These are phyloP conservation scores for Aplysina aerophoba DNA, from an alignment of 37 sponge, comb jelly and placozoan species.

Conservation along the genomic window DNA sequence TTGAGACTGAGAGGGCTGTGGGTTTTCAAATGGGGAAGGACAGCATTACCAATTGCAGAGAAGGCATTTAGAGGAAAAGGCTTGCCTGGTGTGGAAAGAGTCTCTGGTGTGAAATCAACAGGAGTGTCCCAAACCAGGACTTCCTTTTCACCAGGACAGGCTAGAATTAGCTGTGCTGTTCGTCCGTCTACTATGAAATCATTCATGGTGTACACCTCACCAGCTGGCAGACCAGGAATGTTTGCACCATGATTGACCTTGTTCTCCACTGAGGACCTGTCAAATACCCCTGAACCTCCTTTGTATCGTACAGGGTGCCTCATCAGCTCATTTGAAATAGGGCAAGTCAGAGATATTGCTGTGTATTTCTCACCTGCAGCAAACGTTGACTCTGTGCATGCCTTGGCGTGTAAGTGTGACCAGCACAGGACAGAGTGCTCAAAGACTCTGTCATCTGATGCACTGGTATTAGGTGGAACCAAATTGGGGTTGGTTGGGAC, in stretches of 20 bases:
- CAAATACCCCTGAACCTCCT: neutral
- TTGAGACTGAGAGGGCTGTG: too few relatives aligned
- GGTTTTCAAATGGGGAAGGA: too few relatives aligned
- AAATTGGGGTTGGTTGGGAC: slow-evolving; percentile 19
- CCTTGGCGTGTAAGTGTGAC: neutral
- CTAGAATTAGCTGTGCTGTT: neutral
- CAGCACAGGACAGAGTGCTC: slow-evolving; percentile 39
- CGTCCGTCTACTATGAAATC: neutral
- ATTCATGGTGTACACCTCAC: neutral
- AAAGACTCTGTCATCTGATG: slow-evolving; percentile 20
- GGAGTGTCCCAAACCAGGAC: slow-evolving; percentile 16
- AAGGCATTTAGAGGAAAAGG: neutral
- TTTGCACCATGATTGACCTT: neutral
- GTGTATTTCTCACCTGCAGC: slow-evolving; percentile 9
- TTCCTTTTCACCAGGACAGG: slow-evolving; percentile 20
- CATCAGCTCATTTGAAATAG: slow-evolving; percentile 16
- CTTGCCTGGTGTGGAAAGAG: neutral
- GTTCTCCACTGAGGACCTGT: slow-evolving; percentile 8
- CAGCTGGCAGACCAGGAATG: slow-evolving; percentile 41
- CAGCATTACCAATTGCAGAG: too few relatives aligned
- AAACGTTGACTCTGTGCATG: neutral
- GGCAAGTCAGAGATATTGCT: slow-evolving; percentile 28
- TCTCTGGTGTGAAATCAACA: neutral
- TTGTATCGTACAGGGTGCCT: slow-evolving; percentile 21
- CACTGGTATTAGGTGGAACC: neutral